phyloP scores from a whole-genome alignment of 2,113 vertebrate genomes.

The Pseudorasbora parva region DNA sequence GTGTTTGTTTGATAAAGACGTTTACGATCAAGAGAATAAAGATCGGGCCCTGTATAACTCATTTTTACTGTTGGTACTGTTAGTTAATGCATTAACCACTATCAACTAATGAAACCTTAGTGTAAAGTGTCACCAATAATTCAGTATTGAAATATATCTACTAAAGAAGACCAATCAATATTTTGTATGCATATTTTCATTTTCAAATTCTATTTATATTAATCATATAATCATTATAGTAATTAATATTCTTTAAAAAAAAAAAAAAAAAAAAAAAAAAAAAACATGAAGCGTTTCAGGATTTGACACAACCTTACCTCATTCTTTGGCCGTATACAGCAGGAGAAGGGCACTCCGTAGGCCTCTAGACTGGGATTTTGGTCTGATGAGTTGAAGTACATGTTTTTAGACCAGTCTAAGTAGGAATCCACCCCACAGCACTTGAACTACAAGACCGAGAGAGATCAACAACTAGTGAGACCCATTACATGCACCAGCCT shows the following conservation, averaged over 20 bases:
- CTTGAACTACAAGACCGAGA: slow-evolving; percentile 71
- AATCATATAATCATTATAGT: no score
- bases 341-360: slow-evolving; percentile 84
- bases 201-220: background rate
- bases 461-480: background rate
- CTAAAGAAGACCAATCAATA: background rate
- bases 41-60: no score
- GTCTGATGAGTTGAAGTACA: slow-evolving; percentile 77
- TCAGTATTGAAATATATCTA: background rate
- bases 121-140: background rate
- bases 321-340: slow-evolving; percentile 70
- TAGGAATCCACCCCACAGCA: slow-evolving; percentile 80
- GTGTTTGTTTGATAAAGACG: no score
- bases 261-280: background rate
- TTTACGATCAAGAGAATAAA: no score
- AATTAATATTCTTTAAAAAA: background rate
- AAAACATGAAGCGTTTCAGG: background rate
- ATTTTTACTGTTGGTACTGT: no score
- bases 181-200: background rate
- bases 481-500: background rate
- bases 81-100: no score
- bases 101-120: no score
- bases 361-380: slow-evolving; percentile 80
- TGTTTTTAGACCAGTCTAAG: slow-evolving; percentile 78
- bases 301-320: slow-evolving; percentile 67